These are phyloP conservation scores for Ditula angustiorana DNA, from an alignment of 2,888 invertebrate genomes.

Conservation along the genomic window DNA sequence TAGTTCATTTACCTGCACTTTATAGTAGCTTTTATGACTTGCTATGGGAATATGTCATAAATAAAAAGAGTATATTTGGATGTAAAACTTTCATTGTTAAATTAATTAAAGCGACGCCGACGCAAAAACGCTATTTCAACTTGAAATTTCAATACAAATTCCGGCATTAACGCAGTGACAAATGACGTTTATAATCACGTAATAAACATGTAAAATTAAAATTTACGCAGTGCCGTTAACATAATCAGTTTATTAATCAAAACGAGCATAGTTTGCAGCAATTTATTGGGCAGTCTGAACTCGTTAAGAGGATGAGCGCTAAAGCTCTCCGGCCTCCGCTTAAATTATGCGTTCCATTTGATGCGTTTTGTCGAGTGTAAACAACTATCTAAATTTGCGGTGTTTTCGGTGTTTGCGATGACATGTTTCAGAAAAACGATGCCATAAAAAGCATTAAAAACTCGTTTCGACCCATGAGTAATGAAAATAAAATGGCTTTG, in stretches of 20 bases:
- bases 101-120: background rate
- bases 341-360: slow-evolving; percentile 61
- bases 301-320: slow-evolving; percentile 73
- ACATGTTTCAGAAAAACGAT: background rate
- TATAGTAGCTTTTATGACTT: no score
- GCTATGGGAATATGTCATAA: no score
- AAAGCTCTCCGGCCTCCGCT: slow-evolving; percentile 67
- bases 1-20: no score
- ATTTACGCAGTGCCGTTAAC: slow-evolving; percentile 64
- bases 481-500: slow-evolving; percentile 3
- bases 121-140: slow-evolving; percentile 17
- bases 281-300: slow-evolving; percentile 73
- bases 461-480: background rate
- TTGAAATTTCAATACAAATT: slow-evolving; percentile 28
- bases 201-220: slow-evolving; percentile 63
- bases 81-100: background rate
- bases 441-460: slow-evolving; percentile 9
- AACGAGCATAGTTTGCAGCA: slow-evolving; percentile 68
- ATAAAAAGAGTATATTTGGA: no score
- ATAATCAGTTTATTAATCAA: slow-evolving; percentile 75
- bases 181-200: slow-evolving; percentile 61
- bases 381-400: slow-evolving; percentile 54
- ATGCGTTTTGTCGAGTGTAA: slow-evolving; percentile 62
- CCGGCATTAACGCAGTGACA: slow-evolving; percentile 43
- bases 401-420: background rate